Base-by-base conservation (phyloP, 92 coral and sea anemone species). In the Porites evermanni region DNA sequence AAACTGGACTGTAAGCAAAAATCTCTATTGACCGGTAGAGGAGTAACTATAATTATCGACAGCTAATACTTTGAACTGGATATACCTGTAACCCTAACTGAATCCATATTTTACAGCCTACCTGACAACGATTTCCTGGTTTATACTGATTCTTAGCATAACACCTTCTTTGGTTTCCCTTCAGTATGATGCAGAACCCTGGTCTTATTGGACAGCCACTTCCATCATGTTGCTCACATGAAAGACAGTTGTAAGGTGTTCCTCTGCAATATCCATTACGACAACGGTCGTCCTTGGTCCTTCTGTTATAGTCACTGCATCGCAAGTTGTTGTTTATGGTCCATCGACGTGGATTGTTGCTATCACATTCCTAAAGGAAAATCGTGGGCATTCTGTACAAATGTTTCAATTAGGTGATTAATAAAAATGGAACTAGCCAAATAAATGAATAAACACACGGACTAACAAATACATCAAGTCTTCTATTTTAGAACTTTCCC, bases 101-200 rank as follows among this genome's bases (percentile, higher is more conserved):
- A 29, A 29, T 1, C 32, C 3, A 29, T 29, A 29, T 29, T 29
- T 29, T 29, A 23, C 24, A 23, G 24, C 76, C 13, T 17, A 95
- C 98, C 98, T 94, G 98, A 87, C 98, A 96, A 3, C 98, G 94
- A 79, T 96, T 96, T 69, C 98, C 98, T 2, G 98, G 98, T 80
- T 82, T 92, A 20, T 88, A 80, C 23, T 91, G 89, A 14, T 89
- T 91, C 21, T 78, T 79, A 4, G 92, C 93, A 86, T 88, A 94
- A 72, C 98, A 96, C 0, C 95, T 96, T 52, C 93, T 84, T 19
- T 72, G 90, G n/a, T 93, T 88, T 82, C 86, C 79, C 18, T 90
- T 87, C 64, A 87, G 85, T 47, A 96, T 96, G 72, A 92, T 84
- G 72, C 97, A 91, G 70, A 89, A 89, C 32, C 98, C 98, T 24